Conservation (phyloP, 23 tunicate genomes). For the Diplosoma virens region DNA sequence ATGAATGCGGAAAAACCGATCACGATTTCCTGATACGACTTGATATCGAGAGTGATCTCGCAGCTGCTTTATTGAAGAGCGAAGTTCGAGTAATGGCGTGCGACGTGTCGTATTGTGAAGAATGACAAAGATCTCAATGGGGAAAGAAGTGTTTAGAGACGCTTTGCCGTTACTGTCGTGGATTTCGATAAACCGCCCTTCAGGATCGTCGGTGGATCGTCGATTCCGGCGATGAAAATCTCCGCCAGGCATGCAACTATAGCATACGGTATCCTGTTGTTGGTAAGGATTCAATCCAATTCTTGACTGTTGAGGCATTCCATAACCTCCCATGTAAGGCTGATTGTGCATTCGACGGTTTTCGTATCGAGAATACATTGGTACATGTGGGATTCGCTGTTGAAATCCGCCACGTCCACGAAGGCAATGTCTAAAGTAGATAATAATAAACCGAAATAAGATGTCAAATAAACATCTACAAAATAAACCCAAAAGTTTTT, state of each 20-base stretch:
- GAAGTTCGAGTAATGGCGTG: conserved; percentile 50
- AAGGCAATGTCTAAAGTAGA: conserved; percentile 92
- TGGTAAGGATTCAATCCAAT: neutral
- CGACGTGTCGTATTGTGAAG: conserved; percentile 37
- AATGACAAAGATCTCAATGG: conserved; percentile 55
- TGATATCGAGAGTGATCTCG: conserved; percentile 60
- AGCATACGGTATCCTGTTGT: conserved; percentile 51
- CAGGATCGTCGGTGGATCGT: conserved; percentile 35
- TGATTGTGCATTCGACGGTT: neutral
- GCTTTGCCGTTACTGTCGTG: conserved; percentile 46
- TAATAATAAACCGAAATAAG: too few species aligned
- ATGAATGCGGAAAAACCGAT: conserved; percentile 55
- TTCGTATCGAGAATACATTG: conserved; percentile 17
- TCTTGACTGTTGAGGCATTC: conserved; percentile 5
- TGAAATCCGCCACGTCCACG: conserved; percentile 66
- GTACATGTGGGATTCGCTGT: conserved; percentile 60
- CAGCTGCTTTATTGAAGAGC: conserved; percentile 70
- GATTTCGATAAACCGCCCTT: conserved; percentile 69
- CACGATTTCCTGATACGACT: conserved; percentile 74
- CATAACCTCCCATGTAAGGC: conserved; percentile 1
- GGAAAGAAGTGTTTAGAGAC: conserved; percentile 59
- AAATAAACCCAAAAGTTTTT: too few species aligned
- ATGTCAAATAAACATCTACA: too few species aligned
- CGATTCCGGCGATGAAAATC: conserved; percentile 25
- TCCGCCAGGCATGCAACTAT: conserved; percentile 79